Conservation (phyloP, 2,113 vertebrate genomes). For the Tor tambroides region DNA sequence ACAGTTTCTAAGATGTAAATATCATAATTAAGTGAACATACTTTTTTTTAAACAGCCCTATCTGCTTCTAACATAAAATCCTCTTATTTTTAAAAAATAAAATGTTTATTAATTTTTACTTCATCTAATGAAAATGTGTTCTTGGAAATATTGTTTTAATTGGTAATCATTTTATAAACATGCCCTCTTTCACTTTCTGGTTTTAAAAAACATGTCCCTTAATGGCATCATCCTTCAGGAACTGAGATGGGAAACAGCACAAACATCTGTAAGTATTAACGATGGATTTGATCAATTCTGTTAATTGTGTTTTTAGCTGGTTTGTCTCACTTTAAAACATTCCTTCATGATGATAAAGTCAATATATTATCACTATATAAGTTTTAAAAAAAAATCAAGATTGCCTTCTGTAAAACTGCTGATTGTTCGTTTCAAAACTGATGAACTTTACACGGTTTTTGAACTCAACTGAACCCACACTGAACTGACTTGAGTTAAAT, state of each 20-base stretch:
- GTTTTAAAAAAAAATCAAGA: background rate
- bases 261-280: background rate
- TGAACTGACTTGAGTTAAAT: too few species aligned
- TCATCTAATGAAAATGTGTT: background rate
- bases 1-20: background rate
- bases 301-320: too few species aligned
- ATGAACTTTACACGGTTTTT: background rate
- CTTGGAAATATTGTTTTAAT: background rate
- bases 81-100: background rate
- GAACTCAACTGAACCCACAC: too few species aligned
- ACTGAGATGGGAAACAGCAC: background rate
- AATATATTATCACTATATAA: too few species aligned
- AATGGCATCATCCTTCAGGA: background rate
- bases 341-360: too few species aligned
- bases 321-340: too few species aligned
- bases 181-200: background rate
- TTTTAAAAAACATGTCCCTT: background rate
- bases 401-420: too few species aligned
- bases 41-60: too few species aligned
- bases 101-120: background rate
- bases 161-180: background rate
- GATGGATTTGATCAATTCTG: background rate
- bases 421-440: too few species aligned
- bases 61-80: background rate
- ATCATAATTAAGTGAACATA: background rate